Evolutionary conservation across 2,113 vertebrate genomes (phyloP).

Genomic region (Sinocyclocheilus rhinocerous): DNA sequence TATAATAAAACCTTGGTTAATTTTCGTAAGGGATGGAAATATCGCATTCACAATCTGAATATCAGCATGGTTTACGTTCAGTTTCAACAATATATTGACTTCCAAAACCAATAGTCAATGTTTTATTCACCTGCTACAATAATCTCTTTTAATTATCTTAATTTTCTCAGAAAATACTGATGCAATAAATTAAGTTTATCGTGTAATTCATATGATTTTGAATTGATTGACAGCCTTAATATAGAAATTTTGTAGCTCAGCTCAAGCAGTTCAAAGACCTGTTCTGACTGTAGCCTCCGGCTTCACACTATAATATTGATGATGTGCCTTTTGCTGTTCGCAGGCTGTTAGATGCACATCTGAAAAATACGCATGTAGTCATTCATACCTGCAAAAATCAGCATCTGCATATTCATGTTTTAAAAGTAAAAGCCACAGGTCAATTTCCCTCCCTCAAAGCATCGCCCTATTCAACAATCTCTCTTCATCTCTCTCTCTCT

Average conservation of each 20-base stretch:
- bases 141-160: neutral
- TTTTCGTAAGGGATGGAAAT: neutral
- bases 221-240: neutral
- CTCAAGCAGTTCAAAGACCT: neutral
- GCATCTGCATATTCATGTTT: constrained; percentile 16
- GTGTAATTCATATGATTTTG: neutral
- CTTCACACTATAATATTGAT: constrained; percentile 4
- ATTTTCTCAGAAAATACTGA: neutral
- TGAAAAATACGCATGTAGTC: neutral
- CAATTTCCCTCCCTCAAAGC: neutral
- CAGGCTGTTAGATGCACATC: neutral
- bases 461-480: neutral
- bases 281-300: neutral
- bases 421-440: neutral
- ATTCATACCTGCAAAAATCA: neutral
- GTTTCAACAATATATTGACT: neutral
- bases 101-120: neutral
- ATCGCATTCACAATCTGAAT: neutral
- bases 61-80: neutral
- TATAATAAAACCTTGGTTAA: neutral
- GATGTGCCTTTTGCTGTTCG: neutral
- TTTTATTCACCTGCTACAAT: neutral
- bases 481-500: constrained; percentile 9
- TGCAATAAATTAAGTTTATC: neutral
- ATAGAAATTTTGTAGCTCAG: neutral